Evolutionary conservation across 2,888 invertebrate species (phyloP).

Genomic region (Tenthredo distinguenda): DNA sequence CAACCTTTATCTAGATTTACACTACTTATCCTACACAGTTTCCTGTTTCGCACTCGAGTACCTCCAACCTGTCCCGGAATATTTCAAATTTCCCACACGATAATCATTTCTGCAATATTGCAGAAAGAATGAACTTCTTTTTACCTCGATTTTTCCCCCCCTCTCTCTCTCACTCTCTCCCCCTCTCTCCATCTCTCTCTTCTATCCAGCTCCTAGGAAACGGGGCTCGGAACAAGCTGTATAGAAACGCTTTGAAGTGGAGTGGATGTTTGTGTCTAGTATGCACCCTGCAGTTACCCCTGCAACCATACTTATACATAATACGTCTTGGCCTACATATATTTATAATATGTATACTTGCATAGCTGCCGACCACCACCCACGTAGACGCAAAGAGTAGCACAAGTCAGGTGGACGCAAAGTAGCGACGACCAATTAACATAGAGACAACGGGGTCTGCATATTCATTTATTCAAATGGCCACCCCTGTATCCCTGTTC

Average conservation of each 20-base stretch:
- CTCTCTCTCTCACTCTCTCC: not conserved
- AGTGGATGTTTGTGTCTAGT: conserved; percentile 9
- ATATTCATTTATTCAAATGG: conserved; percentile 51
- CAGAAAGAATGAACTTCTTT: conserved; percentile 2
- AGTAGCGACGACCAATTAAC: conserved; percentile 51
- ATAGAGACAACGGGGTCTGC: conserved; percentile 51
- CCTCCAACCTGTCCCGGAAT: not conserved
- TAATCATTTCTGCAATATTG: conserved; percentile 29
- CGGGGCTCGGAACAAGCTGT: not conserved
- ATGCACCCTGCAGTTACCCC: not conserved
- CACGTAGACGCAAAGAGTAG: conserved; percentile 34
- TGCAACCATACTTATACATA: not conserved
- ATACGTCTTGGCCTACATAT: conserved; percentile 44
- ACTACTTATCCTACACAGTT: conserved; percentile 26
- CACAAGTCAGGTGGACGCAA: conserved; percentile 51
- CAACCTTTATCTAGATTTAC: conserved; percentile 35
- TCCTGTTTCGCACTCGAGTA: conserved; percentile 27
- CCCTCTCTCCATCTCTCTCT: not conserved
- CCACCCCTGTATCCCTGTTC: conserved; percentile 48
- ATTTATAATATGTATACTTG: not conserved
- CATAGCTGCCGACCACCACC: conserved; percentile 30
- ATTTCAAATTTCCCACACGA: conserved; percentile 31
- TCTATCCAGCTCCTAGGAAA: not conserved
- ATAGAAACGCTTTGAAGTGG: not conserved
- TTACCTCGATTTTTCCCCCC: not conserved